Evolutionary conservation across 2,797 vertebrate species (phyloP), one percentile per base, ranked within the genome.

Genomic region (Acipenser transmontanus): DNA sequence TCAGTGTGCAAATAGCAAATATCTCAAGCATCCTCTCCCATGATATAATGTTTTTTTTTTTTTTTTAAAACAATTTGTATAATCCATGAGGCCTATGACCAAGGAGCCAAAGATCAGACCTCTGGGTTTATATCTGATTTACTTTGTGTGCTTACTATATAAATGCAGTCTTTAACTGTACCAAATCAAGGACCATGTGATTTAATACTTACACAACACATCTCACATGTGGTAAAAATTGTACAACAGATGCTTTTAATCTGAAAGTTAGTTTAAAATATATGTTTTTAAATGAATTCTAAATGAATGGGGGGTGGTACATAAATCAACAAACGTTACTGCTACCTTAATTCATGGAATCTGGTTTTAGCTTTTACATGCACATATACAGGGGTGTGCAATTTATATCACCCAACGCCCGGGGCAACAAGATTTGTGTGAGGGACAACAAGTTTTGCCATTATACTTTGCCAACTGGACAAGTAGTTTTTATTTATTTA

Each of bases 191-290:
- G 76, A 77, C 79, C 78, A 75, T 61, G 59, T 74, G 76, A 76
- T 79, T 80, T 79, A 85, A 82, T 85, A 81, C 86, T 86, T 87
- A 84, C 77, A 84, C 84, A 82, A 78, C 79, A 69, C 72, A 72
- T 73, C 71, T 77, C 76, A 79, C 87, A 89, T 78, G 73, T 88
- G 84, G 80, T 79, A 76, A 2, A 67, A 71, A 78, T 90, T 80
- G 73, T 13, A 60, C 63, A 67, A 76, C 85, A 88, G 84, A 84
- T 89, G 86, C 74, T 82, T 81, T 80, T 79, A 80, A 88, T 88
- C 68, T 71, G 62, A 4, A 69, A 34, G 72, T 71, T 72, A 2
- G 47, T 67, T 63, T 63, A 65, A 72, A 81, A 84, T 77, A 82
- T 78, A 82, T 78, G 79, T 77, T 73, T 72, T 4, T 69, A 83